Percentiles rank a stretch among this genome's conserved stretches.
These are phyloP conservation scores for Brachycybe producta DNA, from an alignment of 2,888 invertebrate genomes.

Conservation along the genomic window DNA sequence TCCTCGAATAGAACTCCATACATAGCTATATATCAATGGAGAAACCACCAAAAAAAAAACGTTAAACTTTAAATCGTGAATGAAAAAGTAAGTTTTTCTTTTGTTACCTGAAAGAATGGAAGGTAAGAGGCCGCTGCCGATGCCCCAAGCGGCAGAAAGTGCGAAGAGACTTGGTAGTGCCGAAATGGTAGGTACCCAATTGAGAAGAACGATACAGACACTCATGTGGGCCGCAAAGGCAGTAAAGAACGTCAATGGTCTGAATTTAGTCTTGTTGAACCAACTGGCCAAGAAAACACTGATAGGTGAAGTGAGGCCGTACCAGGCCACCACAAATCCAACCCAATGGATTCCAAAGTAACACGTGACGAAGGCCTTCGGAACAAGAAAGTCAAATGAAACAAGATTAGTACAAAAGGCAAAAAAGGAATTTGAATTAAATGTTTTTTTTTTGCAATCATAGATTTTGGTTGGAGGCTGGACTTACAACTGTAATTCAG, in stretches of 20 bases:
- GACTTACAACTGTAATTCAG: too few relatives aligned
- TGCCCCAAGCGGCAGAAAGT: conserved; percentile 7
- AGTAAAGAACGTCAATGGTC: conserved; percentile 17
- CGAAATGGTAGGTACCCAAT: background rate
- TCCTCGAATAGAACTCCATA: conserved; percentile 75
- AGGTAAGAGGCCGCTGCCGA: conserved; percentile 11
- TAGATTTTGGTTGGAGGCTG: too few relatives aligned
- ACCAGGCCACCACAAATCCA: conserved; percentile 15
- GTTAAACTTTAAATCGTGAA: too few relatives aligned
- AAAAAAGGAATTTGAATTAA: too few relatives aligned
- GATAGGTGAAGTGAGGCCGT: conserved; percentile 5
- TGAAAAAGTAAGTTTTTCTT: background rate
- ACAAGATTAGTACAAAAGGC: too few relatives aligned
- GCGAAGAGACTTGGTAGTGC: conserved; percentile 2
- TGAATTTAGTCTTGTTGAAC: conserved; percentile 6
- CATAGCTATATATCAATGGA: conserved; percentile 49
- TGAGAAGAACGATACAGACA: background rate
- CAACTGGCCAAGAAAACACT: conserved; percentile 1
- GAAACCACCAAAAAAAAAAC: too few relatives aligned
- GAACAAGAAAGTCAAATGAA: background rate
- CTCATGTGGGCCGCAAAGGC: conserved; percentile 15
- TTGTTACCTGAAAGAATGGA: conserved; percentile 7
- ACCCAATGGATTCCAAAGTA: conserved; percentile 9
- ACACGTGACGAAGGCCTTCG: conserved; percentile 11
- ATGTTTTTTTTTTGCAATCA: too few relatives aligned